Evolutionary conservation across 2,888 invertebrate genomes (phyloP).

Genomic region (Rosalia funebris): DNA sequence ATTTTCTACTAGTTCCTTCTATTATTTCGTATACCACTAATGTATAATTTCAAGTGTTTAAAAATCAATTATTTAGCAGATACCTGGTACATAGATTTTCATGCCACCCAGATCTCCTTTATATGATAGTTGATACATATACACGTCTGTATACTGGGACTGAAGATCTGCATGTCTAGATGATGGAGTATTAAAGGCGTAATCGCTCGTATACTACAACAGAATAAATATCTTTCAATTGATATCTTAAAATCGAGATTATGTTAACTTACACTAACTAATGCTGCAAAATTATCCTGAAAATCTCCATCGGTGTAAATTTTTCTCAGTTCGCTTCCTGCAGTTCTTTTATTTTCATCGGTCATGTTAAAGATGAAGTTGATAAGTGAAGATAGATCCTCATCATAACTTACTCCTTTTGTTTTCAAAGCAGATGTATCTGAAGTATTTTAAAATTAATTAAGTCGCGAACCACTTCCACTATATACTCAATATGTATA

Average conservation of each 20-base stretch:
- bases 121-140: conserved; percentile 19
- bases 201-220: conserved; percentile 25
- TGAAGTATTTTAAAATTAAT: too few relatives aligned
- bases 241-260: too few relatives aligned
- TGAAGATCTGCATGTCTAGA: conserved; percentile 25
- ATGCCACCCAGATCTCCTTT: conserved; percentile 3
- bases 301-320: conserved; percentile 30
- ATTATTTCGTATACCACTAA: too few relatives aligned
- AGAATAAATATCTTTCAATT: neutral
- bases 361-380: conserved; percentile 27
- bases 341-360: conserved; percentile 20
- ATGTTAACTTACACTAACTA: conserved; percentile 33
- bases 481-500: too few relatives aligned
- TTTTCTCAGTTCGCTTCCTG: conserved; percentile 26
- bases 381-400: conserved; percentile 20
- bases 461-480: too few relatives aligned
- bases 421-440: neutral
- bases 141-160: conserved; percentile 13
- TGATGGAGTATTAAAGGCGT: neutral
- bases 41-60: too few relatives aligned
- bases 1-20: too few relatives aligned
- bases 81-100: too few relatives aligned
- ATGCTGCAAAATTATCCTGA: conserved; percentile 28
- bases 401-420: conserved; percentile 13
- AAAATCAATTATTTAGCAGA: too few relatives aligned